Percentiles rank a stretch among this genome's conserved stretches.
These are phyloP conservation scores for Lathronympha strigana DNA, from an alignment of 2,888 invertebrate genomes.

Conservation along the genomic window DNA sequence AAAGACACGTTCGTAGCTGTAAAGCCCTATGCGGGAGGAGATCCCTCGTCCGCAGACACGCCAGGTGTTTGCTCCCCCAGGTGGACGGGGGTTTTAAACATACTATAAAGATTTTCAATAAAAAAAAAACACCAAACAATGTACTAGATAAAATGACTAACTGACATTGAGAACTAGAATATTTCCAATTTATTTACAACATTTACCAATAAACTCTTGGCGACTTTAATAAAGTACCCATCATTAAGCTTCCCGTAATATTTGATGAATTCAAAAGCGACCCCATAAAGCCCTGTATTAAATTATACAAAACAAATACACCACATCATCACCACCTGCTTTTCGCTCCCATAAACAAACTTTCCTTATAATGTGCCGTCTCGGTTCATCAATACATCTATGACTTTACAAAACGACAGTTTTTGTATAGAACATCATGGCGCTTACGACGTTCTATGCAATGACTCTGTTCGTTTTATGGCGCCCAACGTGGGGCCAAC, in stretches of 20 bases:
- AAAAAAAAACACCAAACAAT: too few relatives aligned
- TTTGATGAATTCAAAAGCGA: neutral
- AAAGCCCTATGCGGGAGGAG: too few relatives aligned
- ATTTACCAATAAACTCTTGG: too few relatives aligned
- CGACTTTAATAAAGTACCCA: too few relatives aligned
- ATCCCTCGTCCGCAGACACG: too few relatives aligned
- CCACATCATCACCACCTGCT: constrained; percentile 33
- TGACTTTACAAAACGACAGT: neutral
- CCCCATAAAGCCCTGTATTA: neutral
- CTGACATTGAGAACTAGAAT: too few relatives aligned
- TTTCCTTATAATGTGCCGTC: constrained; percentile 58
- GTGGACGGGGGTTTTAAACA: too few relatives aligned
- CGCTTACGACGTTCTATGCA: neutral
- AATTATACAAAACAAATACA: constrained; percentile 29
- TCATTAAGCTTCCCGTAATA: neutral
- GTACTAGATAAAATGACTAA: too few relatives aligned
- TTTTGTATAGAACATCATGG: neutral
- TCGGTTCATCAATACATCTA: constrained; percentile 51
- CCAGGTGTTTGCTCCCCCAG: too few relatives aligned
- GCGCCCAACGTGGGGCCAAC: constrained; percentile 55
- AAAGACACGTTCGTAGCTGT: too few relatives aligned
- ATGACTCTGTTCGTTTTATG: constrained; percentile 55
- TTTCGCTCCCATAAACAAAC: constrained; percentile 57
- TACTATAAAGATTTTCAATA: too few relatives aligned
- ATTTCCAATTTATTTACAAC: too few relatives aligned